Percentiles rank a stretch among this genome's conserved stretches.
These are phyloP conservation scores for Drosophila repleta DNA, from an alignment of 1,140 invertebrate genomes.

Conservation along the genomic window DNA sequence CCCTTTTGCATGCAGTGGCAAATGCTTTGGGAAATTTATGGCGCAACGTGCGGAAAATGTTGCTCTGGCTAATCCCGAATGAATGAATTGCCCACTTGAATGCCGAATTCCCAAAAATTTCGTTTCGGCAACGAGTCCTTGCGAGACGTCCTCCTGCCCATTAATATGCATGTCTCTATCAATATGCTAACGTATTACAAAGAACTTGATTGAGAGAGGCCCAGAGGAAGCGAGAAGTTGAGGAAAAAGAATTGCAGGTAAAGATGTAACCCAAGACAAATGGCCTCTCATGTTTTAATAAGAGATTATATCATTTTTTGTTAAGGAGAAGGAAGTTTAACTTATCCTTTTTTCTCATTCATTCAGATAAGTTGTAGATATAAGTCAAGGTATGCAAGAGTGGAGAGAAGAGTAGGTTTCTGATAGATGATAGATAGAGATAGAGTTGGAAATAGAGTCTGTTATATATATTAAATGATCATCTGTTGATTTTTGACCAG, in stretches of 20 bases:
- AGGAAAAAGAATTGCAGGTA: neutral
- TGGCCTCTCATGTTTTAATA: too few relatives aligned
- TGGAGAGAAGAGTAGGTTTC: too few relatives aligned
- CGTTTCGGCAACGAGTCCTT: slow-evolving; percentile 27
- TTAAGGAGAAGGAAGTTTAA: too few relatives aligned
- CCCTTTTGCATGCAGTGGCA: slow-evolving; percentile 61
- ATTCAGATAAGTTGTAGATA: too few relatives aligned
- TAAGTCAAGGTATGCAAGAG: too few relatives aligned
- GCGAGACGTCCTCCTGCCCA: slow-evolving; percentile 21
- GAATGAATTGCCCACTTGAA: slow-evolving; percentile 70
- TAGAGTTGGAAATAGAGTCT: too few relatives aligned
- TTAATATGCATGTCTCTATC: slow-evolving; percentile 65
- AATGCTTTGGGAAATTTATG: slow-evolving; percentile 68
- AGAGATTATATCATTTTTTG: too few relatives aligned
- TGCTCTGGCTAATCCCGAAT: slow-evolving; percentile 58
- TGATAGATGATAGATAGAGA: too few relatives aligned
- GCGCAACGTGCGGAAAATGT: slow-evolving; percentile 36
- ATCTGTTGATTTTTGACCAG: too few relatives aligned
- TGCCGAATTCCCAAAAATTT: slow-evolving; percentile 49
- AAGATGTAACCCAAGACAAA: too few relatives aligned
- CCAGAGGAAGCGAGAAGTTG: neutral
- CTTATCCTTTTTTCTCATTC: too few relatives aligned
- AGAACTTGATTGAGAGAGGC: neutral
- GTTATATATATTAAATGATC: too few relatives aligned
- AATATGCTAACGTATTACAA: slow-evolving; percentile 45